Evolutionary conservation across 2,888 invertebrate genomes (phyloP), one percentile per base, ranked within the genome.

Genomic region (Parapristionchus giblindavisi): DNA sequence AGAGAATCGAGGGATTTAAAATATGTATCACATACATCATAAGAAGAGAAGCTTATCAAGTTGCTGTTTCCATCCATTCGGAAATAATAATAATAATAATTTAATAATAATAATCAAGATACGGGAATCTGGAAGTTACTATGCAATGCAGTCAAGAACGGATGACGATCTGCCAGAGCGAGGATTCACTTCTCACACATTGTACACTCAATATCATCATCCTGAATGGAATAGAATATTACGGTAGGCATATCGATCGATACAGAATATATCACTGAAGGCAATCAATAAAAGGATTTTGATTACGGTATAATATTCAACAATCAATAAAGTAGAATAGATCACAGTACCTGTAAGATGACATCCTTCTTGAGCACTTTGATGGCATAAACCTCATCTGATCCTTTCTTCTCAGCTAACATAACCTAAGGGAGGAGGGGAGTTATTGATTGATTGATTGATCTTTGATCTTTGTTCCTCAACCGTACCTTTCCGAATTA

Each of bases 111-210:
- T n/a, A n/a, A n/a, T n/a, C n/a, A n/a, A n/a, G n/a, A n/a, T 84
- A 93, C 93, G 89, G 92, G 92, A 75, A 97, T 98, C 90, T 98
- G 98, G 91, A 96, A 98, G 91, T 95, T 96, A 88, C 93, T 95
- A 91, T 95, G 94, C 87, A 98, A 92, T 85, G 96, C 96, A 80
- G 97, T 97, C 80, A 98, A 92, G 91, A 98, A 98, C 75, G 98
- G 98, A 91, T 98, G 98, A 81, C 93, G 93, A 79, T 97, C 97
- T n/a, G 97, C 95, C 88, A 98, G 91, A 72, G 95, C 94, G n/a
- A n/a, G n/a, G n/a, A n/a, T n/a, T n/a, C n/a, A n/a, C n/a, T n/a
- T n/a, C n/a, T n/a, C n/a, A n/a, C n/a, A n/a, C n/a, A n/a, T n/a
- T n/a, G n/a, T n/a, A n/a, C n/a, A n/a, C n/a, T n/a, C n/a, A n/a